Percentiles rank a stretch among this genome's conserved stretches.
Evolutionary conservation across 2,888 invertebrate genomes (phyloP).

Genomic region (Neria commutata): DNA sequence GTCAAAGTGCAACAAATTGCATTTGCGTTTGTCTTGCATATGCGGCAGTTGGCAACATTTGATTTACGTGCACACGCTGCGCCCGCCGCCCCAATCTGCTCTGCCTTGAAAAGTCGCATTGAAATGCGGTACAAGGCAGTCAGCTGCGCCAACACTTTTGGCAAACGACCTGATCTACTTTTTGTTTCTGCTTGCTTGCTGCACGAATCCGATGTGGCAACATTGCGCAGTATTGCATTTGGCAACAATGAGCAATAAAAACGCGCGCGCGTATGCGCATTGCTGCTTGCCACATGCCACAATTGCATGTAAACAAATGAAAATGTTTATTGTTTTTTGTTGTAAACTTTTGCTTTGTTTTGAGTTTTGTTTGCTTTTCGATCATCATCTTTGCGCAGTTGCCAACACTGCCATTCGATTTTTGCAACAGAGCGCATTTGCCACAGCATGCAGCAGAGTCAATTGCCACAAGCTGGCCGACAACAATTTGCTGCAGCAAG

Average conservation of each 20-base stretch:
- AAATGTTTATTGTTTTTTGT: constrained; percentile 1
- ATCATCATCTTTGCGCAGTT: not conserved
- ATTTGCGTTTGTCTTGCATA: too few relatives aligned
- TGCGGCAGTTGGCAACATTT: too few relatives aligned
- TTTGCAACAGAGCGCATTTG: too few relatives aligned
- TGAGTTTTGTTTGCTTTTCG: not conserved
- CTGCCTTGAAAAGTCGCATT: not conserved
- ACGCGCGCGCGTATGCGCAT: not conserved
- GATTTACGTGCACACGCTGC: too few relatives aligned
- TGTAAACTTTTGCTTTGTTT: not conserved
- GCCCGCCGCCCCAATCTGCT: too few relatives aligned
- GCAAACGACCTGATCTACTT: constrained; percentile 5
- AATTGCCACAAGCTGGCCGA: too few relatives aligned
- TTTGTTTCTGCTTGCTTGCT: not conserved
- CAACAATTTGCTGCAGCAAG: too few relatives aligned
- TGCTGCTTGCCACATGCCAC: not conserved
- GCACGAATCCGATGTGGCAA: not conserved
- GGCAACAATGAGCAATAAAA: not conserved
- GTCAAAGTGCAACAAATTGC: too few relatives aligned
- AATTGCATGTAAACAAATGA: not conserved
- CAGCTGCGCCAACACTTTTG: not conserved
- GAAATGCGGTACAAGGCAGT: not conserved
- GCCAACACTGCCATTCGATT: not conserved
- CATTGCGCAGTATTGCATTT: not conserved
- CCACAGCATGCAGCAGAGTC: too few relatives aligned